Percentiles rank a stretch among this genome's conserved stretches.
Evolutionary conservation across 2,113 vertebrate species (phyloP).

Genomic region (Poeciliopsis retropinna): DNA sequence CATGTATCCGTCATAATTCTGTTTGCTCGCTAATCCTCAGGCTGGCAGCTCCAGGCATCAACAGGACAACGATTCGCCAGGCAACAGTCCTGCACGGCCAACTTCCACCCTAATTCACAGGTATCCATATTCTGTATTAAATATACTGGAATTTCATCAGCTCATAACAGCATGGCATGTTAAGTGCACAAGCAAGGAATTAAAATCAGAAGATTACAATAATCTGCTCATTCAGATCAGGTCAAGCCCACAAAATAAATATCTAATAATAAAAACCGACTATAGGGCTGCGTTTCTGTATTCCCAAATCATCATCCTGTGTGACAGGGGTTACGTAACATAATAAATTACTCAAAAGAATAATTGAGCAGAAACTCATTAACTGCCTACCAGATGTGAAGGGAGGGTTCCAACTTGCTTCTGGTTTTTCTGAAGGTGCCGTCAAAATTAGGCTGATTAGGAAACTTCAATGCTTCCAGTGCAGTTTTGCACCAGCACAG

Average conservation of each 20-base stretch:
- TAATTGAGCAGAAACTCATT: slow-evolving; percentile 26
- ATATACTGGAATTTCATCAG: slow-evolving; percentile 37
- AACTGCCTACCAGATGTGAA: slow-evolving; percentile 33
- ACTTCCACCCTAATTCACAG: slow-evolving; percentile 18
- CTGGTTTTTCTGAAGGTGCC: slow-evolving; percentile 37
- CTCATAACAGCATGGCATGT: slow-evolving; percentile 20
- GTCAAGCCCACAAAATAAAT: neutral
- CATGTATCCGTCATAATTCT: slow-evolving; percentile 63
- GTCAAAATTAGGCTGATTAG: slow-evolving; percentile 41
- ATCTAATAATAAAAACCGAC: neutral
- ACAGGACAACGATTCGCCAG: slow-evolving; percentile 38
- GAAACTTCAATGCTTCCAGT: slow-evolving; percentile 30
- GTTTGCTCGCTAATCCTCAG: slow-evolving; percentile 63
- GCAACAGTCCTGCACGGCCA: slow-evolving; percentile 21
- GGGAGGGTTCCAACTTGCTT: slow-evolving; percentile 34
- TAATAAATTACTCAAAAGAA: slow-evolving; percentile 13
- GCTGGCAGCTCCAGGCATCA: slow-evolving; percentile 43
- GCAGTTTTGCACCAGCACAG: slow-evolving; percentile 53
- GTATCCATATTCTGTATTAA: slow-evolving; percentile 46
- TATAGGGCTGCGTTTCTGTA: neutral
- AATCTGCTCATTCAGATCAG: neutral
- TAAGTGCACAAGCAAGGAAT: slow-evolving; percentile 7
- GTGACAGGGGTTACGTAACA: neutral
- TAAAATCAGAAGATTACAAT: neutral
- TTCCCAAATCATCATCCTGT: no score